A percentile compares a stretch with the other conserved stretches of the same genome.
Conservation (phyloP, 2,888 invertebrate genomes). For the Coleophora deauratella region DNA sequence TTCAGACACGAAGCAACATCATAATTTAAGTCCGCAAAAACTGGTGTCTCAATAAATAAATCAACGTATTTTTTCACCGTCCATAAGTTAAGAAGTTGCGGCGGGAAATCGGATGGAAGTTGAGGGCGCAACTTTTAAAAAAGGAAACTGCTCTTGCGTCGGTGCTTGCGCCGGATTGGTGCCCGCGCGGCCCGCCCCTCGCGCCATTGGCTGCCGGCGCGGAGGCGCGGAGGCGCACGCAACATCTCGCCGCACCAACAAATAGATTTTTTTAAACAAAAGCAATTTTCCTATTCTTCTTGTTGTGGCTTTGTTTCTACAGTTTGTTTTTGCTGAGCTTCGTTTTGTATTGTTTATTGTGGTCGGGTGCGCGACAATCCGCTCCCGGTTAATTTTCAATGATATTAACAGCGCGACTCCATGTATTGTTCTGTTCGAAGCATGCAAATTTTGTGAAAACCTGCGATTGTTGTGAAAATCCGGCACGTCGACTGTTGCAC, state of each 20-base stretch:
- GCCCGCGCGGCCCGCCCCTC: conserved; percentile 55
- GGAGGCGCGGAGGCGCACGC: conserved; percentile 59
- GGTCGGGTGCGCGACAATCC: conserved; percentile 62
- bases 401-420: conserved; percentile 58
- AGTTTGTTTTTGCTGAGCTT: conserved; percentile 65
- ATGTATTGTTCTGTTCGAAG: conserved; percentile 47
- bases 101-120: conserved; percentile 73
- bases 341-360: conserved; percentile 72
- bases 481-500: conserved; percentile 38
- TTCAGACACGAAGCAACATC: conserved; percentile 44
- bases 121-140: conserved; percentile 70
- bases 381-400: conserved; percentile 67
- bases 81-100: conserved; percentile 62
- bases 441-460: conserved; percentile 65
- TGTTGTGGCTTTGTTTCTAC: conserved; percentile 63
- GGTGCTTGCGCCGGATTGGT: conserved; percentile 42
- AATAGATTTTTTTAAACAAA: conserved; percentile 73
- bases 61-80: conserved; percentile 61
- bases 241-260: conserved; percentile 67
- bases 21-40: conserved; percentile 63
- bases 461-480: conserved; percentile 57
- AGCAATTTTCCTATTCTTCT: conserved; percentile 74
- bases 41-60: conserved; percentile 62
- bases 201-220: conserved; percentile 53
- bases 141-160: conserved; percentile 70